Conservation (phyloP, 2,888 invertebrate species). For the Mactromeris polynyma region DNA sequence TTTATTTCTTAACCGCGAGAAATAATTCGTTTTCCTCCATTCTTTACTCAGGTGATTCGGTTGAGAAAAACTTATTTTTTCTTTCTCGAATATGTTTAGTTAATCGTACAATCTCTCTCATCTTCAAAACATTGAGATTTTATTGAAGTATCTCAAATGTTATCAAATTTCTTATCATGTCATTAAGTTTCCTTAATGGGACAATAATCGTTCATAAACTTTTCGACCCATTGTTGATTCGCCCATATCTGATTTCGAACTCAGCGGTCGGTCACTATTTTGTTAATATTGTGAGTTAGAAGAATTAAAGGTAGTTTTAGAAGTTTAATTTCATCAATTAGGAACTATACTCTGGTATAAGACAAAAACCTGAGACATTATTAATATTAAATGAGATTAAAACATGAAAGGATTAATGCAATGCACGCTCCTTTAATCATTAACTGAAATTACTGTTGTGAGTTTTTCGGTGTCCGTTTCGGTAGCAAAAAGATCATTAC, state of each 20-base stretch:
- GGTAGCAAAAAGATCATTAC: not conserved
- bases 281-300: not conserved
- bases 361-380: too few relatives aligned
- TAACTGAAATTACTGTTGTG: too few relatives aligned
- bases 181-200: conserved; percentile 25
- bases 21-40: conserved; percentile 9
- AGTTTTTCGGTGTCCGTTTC: not conserved
- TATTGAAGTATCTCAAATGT: conserved; percentile 29
- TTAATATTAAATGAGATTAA: too few relatives aligned
- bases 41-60: not conserved
- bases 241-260: conserved; percentile 38
- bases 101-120: not conserved
- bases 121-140: conserved; percentile 16
- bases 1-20: conserved; percentile 31
- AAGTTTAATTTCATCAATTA: too few relatives aligned
- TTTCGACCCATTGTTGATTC: conserved; percentile 49
- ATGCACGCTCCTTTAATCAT: too few relatives aligned
- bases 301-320: too few relatives aligned
- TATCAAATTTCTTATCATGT: conserved; percentile 39
- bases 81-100: not conserved
- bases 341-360: too few relatives aligned
- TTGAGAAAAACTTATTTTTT: not conserved
- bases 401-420: too few relatives aligned
- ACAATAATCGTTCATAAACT: conserved; percentile 43
- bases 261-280: not conserved